A percentile compares a stretch with the other conserved stretches of the same genome.
phyloP scores from a whole-genome alignment of 2,888 invertebrate genomes.

The Oxystoma pomonae region DNA sequence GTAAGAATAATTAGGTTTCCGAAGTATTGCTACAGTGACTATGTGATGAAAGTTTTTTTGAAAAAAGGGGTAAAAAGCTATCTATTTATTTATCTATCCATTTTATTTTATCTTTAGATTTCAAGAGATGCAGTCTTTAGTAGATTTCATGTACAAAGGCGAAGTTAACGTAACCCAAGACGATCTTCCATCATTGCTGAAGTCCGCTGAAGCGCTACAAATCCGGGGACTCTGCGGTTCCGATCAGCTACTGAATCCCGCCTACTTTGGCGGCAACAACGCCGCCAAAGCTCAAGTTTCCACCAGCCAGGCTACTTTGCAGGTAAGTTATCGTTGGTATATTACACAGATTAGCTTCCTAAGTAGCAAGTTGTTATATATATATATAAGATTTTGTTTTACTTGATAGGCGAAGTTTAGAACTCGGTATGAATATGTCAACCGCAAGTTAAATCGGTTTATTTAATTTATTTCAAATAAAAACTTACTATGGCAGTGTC shows the following conservation, averaged over 20 bases:
- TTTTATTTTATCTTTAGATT: conserved; percentile 48
- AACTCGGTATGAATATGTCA: too few relatives aligned
- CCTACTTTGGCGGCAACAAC: conserved; percentile 38
- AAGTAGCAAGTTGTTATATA: too few relatives aligned
- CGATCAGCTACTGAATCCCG: conserved; percentile 45
- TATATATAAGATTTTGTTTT: too few relatives aligned
- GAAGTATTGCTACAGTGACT: too few relatives aligned
- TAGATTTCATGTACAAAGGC: conserved; percentile 89
- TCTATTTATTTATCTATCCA: conserved; percentile 1
- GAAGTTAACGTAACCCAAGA: conserved; percentile 86
- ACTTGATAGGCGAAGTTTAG: too few relatives aligned
- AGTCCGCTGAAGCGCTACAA: conserved; percentile 79
- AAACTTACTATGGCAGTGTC: too few relatives aligned
- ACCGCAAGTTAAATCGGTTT: too few relatives aligned
- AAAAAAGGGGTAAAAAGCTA: neutral
- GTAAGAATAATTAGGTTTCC: too few relatives aligned
- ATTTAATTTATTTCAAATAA: too few relatives aligned
- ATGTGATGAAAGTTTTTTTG: too few relatives aligned
- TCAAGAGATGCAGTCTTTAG: conserved; percentile 80
- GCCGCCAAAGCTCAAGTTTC: conserved; percentile 14
- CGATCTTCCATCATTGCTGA: conserved; percentile 73
- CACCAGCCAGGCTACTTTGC: conserved; percentile 1
- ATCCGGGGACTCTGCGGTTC: conserved; percentile 64
- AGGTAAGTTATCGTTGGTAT: too few relatives aligned
- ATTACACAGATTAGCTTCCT: too few relatives aligned